These are phyloP conservation scores for Drosophila nr. fundita DNA, from an alignment of 2,888 invertebrate genomes.

Conservation along the genomic window DNA sequence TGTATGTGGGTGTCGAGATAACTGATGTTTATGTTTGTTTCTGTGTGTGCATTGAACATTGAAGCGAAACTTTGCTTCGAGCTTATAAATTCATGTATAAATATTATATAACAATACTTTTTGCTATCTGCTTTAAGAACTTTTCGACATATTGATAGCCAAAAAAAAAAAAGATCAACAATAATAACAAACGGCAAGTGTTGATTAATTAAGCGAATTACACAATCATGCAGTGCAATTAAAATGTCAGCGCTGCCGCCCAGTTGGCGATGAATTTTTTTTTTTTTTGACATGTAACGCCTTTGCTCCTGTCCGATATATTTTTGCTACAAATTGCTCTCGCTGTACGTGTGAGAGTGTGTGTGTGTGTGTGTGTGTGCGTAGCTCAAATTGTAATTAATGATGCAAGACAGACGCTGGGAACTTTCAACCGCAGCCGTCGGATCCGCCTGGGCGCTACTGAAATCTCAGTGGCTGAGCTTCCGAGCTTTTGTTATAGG, in stretches of 20 bases:
- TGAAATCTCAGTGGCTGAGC: conserved; percentile 51
- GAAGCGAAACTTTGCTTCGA: not conserved
- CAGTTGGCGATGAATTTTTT: conserved; percentile 35
- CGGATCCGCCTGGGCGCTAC: conserved; percentile 32
- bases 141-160: conserved; percentile 46
- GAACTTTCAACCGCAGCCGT: conserved; percentile 48
- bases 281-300: conserved; percentile 45
- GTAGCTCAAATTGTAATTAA: conserved; percentile 78
- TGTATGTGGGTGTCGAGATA: not conserved
- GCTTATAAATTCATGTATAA: not conserved
- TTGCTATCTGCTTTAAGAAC: conserved; percentile 24
- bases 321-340: conserved; percentile 11
- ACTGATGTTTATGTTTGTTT: not conserved
- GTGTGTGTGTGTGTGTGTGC: conserved; percentile 42
- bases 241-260: conserved; percentile 71
- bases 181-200: conserved; percentile 37
- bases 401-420: conserved; percentile 73
- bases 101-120: conserved; percentile 8
- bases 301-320: conserved; percentile 19
- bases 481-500: conserved; percentile 33
- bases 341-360: not conserved
- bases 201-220: conserved; percentile 78
- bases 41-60: not conserved
- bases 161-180: conserved; percentile 17
- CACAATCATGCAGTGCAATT: conserved; percentile 76